Conservation (phyloP, 2,797 vertebrate species). For the Simalia tracyae region DNA sequence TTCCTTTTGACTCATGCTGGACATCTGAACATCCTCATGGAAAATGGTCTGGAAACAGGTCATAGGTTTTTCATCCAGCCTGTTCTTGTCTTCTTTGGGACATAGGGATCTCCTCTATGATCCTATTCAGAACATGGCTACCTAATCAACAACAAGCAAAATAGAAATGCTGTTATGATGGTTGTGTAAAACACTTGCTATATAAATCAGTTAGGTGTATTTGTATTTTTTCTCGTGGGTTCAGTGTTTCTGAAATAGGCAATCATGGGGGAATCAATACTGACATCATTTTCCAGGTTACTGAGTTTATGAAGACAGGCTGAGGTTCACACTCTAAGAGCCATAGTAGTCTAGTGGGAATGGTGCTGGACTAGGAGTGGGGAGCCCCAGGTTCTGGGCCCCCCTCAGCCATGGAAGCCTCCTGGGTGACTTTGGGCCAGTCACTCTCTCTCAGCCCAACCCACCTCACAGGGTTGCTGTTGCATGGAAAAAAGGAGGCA, state of each 20-base stretch:
- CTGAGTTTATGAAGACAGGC: neutral
- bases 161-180: neutral
- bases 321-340: too few relatives aligned
- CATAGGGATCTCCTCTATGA: neutral
- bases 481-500: neutral
- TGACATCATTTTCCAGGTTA: neutral
- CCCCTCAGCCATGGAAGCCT: too few relatives aligned
- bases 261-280: neutral
- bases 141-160: neutral
- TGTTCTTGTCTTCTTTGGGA: neutral
- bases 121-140: neutral
- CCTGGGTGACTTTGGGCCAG: too few relatives aligned
- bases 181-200: too few relatives aligned
- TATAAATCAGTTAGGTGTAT: too few relatives aligned
- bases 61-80: neutral
- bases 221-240: neutral
- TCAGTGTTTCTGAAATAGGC: neutral
- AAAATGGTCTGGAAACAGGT: neutral
- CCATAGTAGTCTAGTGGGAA: too few relatives aligned
- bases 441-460: too few relatives aligned
- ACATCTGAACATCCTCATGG: neutral
- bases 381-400: too few relatives aligned
- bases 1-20: neutral
- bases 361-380: too few relatives aligned
- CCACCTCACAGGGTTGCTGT: neutral